Evolutionary conservation across 2,113 vertebrate species (phyloP).

Genomic region (Tragelaphus strepsiceros): DNA sequence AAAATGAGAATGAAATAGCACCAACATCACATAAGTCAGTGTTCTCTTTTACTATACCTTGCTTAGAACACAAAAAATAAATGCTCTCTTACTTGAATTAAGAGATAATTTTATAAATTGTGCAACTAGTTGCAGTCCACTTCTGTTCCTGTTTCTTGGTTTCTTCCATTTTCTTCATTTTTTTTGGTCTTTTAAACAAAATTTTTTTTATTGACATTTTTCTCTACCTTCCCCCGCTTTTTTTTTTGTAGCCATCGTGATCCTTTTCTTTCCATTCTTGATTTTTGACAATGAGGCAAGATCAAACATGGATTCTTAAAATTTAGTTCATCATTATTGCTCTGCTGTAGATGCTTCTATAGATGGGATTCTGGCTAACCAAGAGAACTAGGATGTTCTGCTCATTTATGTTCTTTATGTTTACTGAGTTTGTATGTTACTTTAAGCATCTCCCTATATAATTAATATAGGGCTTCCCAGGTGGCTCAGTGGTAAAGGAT

Average conservation of each 20-base stretch:
- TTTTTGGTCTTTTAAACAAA: not conserved
- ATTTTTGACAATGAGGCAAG: not conserved
- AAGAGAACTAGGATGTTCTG: not conserved
- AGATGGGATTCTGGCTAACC: not conserved
- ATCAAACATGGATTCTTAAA: not conserved
- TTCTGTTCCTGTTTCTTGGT: not conserved
- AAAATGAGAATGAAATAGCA: not conserved
- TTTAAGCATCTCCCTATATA: not conserved
- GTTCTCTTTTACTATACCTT: not conserved
- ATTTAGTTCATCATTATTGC: not conserved
- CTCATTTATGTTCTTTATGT: not conserved
- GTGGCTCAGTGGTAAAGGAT: not conserved
- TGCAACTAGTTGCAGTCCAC: not conserved
- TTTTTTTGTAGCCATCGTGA: not conserved
- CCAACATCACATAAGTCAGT: not conserved
- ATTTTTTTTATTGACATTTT: not conserved
- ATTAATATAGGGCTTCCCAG: not conserved
- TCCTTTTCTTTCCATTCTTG: not conserved
- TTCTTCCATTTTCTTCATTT: not conserved
- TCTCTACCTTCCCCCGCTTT: fast-evolving
- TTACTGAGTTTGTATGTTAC: not conserved
- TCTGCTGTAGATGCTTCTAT: not conserved
- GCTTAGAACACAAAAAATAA: not conserved
- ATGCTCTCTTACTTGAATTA: not conserved
- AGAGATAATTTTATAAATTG: not conserved